phyloP scores from a whole-genome alignment of 2,113 vertebrate species.

The Antigone vipio region DNA sequence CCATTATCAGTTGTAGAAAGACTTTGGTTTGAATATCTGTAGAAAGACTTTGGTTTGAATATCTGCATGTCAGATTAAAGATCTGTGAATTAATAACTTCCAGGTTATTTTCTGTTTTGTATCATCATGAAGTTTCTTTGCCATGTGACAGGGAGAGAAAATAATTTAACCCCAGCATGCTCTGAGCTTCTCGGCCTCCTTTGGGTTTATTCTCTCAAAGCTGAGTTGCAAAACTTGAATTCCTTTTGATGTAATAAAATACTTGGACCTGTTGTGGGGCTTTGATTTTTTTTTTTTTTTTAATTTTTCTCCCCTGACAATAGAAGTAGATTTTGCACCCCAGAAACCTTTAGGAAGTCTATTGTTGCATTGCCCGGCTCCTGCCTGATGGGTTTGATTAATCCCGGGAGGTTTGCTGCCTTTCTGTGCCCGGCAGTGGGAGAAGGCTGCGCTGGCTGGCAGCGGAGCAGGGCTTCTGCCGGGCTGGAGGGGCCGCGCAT shows the following conservation, averaged over 20 bases:
- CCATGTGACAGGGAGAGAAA: not conserved
- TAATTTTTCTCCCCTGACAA: no score
- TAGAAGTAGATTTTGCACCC: not conserved
- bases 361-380: not conserved
- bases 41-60: not conserved
- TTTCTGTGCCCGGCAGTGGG: not conserved
- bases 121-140: not conserved
- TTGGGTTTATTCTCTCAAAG: not conserved
- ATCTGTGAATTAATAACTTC: not conserved
- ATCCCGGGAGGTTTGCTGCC: not conserved
- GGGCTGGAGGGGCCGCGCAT: not conserved
- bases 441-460: not conserved
- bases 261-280: not conserved
- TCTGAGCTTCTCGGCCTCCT: not conserved
- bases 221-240: not conserved
- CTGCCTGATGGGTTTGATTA: not conserved
- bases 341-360: not conserved
- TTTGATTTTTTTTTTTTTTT: not conserved
- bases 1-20: fast-evolving
- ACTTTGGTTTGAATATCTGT: not conserved
- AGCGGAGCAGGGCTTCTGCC: not conserved
- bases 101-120: not conserved
- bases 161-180: not conserved
- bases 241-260: not conserved
- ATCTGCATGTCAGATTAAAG: fast-evolving